These are phyloP conservation scores for Ormyrus thymus DNA, from an alignment of 2,888 invertebrate species.

Conservation along the genomic window DNA sequence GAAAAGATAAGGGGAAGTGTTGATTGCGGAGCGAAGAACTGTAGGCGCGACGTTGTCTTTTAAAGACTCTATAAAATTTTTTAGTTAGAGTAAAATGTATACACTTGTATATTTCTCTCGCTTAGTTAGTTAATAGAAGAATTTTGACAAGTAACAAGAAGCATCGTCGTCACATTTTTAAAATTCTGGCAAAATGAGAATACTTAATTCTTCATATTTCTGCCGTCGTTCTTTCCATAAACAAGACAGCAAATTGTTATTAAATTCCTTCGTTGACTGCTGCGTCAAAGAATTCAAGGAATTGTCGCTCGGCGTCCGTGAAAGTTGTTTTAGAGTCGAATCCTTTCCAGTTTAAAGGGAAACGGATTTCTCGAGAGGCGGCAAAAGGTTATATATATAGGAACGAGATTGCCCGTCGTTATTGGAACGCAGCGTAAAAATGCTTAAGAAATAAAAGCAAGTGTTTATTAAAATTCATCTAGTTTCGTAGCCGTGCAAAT, in stretches of 20 bases:
- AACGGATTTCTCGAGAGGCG: background rate
- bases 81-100: too few species aligned
- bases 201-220: too few species aligned
- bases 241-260: too few species aligned
- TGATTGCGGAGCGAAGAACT: background rate
- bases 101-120: too few species aligned
- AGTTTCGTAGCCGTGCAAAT: background rate
- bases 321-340: background rate
- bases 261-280: too few species aligned
- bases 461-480: conserved; percentile 2
- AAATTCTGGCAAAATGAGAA: too few species aligned
- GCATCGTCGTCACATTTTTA: too few species aligned
- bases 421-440: background rate
- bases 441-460: background rate
- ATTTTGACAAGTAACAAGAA: too few species aligned
- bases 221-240: too few species aligned
- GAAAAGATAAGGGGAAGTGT: conserved; percentile 32
- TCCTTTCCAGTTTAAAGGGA: background rate
- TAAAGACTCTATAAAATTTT: too few species aligned
- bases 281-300: background rate
- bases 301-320: background rate
- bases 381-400: background rate
- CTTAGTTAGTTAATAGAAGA: too few species aligned
- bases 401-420: conserved; percentile 7
- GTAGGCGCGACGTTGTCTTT: too few species aligned